Percentiles rank a stretch among this genome's conserved stretches.
Evolutionary conservation across 2,797 vertebrate species (phyloP).

Genomic region (Myiothlypis chrysogaster): DNA sequence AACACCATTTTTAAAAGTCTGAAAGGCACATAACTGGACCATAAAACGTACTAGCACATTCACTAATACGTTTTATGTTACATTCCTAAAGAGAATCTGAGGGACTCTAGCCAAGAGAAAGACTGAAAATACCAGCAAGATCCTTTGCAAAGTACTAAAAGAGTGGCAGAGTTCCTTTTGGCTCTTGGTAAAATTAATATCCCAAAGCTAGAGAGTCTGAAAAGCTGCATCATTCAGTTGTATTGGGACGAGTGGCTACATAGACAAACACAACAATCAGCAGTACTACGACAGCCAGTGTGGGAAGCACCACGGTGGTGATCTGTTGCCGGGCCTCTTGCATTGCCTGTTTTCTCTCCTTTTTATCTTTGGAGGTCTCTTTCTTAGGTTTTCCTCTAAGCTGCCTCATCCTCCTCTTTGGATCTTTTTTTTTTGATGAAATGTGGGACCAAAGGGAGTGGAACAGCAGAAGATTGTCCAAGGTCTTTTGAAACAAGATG

Average conservation of each 20-base stretch:
- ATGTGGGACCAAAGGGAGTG: neutral
- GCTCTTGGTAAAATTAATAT: constrained; percentile 20
- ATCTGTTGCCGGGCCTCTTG: constrained; percentile 94
- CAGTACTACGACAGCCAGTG: constrained; percentile 85
- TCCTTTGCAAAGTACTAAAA: constrained; percentile 12
- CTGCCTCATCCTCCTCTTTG: constrained; percentile 86
- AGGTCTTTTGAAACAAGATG: neutral
- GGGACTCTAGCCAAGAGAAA: constrained; percentile 64
- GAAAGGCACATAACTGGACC: constrained; percentile 81
- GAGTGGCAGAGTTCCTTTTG: constrained; percentile 9
- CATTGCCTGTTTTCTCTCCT: constrained; percentile 96
- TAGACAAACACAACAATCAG: constrained; percentile 95
- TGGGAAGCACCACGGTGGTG: constrained; percentile 91
- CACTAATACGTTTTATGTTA: constrained; percentile 67
- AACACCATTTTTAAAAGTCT: constrained; percentile 68
- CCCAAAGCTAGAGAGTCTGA: neutral
- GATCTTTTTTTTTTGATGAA: neutral
- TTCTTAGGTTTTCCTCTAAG: constrained; percentile 97
- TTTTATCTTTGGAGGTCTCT: constrained; percentile 95
- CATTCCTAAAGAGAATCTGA: constrained; percentile 64
- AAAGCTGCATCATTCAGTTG: constrained; percentile 78
- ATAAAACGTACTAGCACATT: constrained; percentile 69
- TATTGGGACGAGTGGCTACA: constrained; percentile 88
- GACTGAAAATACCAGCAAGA: constrained; percentile 55
- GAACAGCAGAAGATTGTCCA: neutral